Conservation (phyloP, 2,113 vertebrate genomes). For the Equus quagga region DNA sequence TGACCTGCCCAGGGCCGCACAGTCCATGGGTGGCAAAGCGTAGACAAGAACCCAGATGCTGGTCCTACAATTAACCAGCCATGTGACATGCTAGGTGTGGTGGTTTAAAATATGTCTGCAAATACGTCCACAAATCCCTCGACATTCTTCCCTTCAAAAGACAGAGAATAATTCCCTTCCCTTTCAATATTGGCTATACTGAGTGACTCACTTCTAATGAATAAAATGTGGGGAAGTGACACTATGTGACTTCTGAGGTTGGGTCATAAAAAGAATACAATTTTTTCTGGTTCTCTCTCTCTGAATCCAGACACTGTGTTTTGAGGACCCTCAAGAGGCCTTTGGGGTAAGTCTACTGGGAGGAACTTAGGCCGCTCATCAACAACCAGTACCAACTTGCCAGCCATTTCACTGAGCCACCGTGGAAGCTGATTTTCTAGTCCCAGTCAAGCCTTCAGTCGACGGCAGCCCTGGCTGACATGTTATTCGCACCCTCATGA, state of each 20-base stretch:
- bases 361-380: background rate
- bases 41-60: background rate
- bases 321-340: background rate
- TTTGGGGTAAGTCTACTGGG: background rate
- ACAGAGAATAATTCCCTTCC: background rate
- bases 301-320: background rate
- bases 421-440: background rate
- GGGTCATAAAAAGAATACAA: background rate
- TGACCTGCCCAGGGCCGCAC: background rate
- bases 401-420: background rate
- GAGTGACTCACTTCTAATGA: background rate
- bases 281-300: background rate
- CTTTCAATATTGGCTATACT: background rate
- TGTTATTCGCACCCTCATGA: background rate
- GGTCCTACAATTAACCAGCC: background rate
- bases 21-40: background rate
- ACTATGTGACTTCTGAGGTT: background rate
- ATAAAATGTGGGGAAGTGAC: background rate
- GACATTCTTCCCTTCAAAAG: background rate
- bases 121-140: background rate
- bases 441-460: background rate
- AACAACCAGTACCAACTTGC: background rate
- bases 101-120: background rate
- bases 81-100: background rate
- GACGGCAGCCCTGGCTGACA: background rate